Base-by-base conservation (phyloP, 2,797 vertebrate genomes). In the Sylvia borin region DNA sequence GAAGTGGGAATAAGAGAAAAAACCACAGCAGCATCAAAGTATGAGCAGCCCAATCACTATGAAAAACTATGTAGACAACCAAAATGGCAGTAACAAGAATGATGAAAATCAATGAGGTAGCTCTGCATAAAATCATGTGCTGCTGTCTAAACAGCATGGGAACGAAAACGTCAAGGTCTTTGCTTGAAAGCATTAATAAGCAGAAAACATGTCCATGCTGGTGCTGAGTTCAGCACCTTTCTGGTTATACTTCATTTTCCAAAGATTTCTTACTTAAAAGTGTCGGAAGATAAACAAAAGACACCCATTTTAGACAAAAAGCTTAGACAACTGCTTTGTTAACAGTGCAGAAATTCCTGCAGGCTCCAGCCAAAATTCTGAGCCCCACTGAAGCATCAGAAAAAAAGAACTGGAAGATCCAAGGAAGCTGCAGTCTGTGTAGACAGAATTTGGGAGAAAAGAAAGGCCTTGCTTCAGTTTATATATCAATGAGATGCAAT, bases 281-380 rank as follows among this genome's bases (percentile, higher is more conserved):
- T 65, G 47, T 19, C 88, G 87, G 79, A 94, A 79, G 47, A 80
- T 89, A 85, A 95, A 95, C 50, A 92, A 42, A 93, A 93, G 65
- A 34, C 64, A 71, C 16, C 11, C 50, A 82, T 87, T 92, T 94
- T 27, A 79, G 86, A 60, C 64, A 73, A 40, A 40, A n/a, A 71
- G 65, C 92, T 75, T n/a, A 85, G 65, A 91, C 40, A 94, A 89
- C 31, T 19, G 17, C 86, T 93, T 86, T 94, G 78, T 87, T 71
- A 94, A 74, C 1, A 77, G 75, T 5, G 48, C 73, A 88, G 58
- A 78, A 91, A 89, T 65, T 91, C 75, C 85, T 80, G 42, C 68
- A 75, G 68, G 60, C 81, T 91, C 34, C 70, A 86, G 85, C 32
- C 85, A 95, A 66, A 92, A 93, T 75, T 78, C 76, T 76, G 84